Conservation (phyloP, 2,888 invertebrate genomes). For the Hipparchia semele region DNA sequence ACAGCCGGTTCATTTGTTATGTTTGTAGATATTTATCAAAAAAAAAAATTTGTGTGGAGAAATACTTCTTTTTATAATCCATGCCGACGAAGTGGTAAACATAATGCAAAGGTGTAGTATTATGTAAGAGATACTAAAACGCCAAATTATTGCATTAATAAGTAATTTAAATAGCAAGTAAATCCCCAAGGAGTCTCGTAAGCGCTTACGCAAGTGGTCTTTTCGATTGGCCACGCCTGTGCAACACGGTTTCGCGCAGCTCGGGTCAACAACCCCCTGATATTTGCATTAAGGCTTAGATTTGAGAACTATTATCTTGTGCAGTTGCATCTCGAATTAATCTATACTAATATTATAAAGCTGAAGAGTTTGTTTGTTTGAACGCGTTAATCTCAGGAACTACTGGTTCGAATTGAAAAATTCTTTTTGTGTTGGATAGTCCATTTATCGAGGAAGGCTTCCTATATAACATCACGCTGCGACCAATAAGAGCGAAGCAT, state of each 20-base stretch:
- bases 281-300: constrained; percentile 65
- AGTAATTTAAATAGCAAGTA: constrained; percentile 19
- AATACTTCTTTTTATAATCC: too few species aligned
- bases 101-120: constrained; percentile 2
- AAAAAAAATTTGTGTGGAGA: too few species aligned
- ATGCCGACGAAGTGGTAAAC: background rate
- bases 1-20: too few species aligned
- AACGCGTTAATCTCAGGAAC: too few species aligned
- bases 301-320: constrained; percentile 57
- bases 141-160: constrained; percentile 12
- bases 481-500: too few species aligned
- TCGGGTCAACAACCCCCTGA: constrained; percentile 69
- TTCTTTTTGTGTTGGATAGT: too few species aligned
- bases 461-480: too few species aligned
- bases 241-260: constrained; percentile 66
- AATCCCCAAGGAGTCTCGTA: constrained; percentile 65
- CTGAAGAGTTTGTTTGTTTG: background rate
- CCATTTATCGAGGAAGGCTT: too few species aligned
- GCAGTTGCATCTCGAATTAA: constrained; percentile 55
- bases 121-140: constrained; percentile 11
- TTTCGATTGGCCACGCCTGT: constrained; percentile 69
- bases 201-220: constrained; percentile 70
- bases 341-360: background rate
- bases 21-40: too few species aligned
- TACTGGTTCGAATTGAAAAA: too few species aligned